Evolutionary conservation across 2,797 vertebrate species (phyloP).

Genomic region (Glossophaga mutica): DNA sequence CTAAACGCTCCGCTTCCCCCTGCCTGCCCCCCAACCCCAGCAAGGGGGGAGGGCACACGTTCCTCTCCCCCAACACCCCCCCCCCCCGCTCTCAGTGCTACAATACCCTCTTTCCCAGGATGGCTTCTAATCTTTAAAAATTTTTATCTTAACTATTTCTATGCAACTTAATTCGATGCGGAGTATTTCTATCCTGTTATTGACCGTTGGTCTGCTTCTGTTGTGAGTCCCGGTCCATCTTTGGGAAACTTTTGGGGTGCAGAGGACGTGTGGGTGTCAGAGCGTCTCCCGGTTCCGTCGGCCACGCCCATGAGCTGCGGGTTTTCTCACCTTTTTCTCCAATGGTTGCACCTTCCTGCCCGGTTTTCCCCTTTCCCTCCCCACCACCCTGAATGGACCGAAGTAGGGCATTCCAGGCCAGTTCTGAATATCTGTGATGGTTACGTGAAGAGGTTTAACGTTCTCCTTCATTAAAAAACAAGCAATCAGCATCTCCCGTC

Average conservation of each 20-base stretch:
- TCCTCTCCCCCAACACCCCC: no score
- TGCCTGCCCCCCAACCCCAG: rapidly evolving
- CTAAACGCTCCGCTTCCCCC: no score
- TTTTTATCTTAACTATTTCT: background rate
- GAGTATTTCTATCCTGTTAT: background rate
- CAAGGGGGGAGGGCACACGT: no score
- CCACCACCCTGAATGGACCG: background rate
- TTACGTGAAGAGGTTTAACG: background rate
- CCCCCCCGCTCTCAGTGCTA: rapidly evolving
- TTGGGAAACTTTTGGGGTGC: background rate
- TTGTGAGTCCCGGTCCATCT: rapidly evolving
- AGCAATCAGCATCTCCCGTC: background rate
- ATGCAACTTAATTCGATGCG: rapidly evolving
- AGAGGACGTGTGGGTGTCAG: rapidly evolving
- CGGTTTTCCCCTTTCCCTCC: background rate
- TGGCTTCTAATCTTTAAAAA: background rate
- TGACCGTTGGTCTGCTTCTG: background rate
- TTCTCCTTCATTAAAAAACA: background rate
- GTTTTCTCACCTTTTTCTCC: background rate
- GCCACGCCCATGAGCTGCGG: rapidly evolving
- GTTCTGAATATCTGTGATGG: background rate
- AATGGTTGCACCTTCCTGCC: background rate
- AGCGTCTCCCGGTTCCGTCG: background rate
- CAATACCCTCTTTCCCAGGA: background rate
- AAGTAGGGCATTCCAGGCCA: background rate